Base-by-base conservation (phyloP, 2,113 vertebrate species). In the Rutilus rutilus region DNA sequence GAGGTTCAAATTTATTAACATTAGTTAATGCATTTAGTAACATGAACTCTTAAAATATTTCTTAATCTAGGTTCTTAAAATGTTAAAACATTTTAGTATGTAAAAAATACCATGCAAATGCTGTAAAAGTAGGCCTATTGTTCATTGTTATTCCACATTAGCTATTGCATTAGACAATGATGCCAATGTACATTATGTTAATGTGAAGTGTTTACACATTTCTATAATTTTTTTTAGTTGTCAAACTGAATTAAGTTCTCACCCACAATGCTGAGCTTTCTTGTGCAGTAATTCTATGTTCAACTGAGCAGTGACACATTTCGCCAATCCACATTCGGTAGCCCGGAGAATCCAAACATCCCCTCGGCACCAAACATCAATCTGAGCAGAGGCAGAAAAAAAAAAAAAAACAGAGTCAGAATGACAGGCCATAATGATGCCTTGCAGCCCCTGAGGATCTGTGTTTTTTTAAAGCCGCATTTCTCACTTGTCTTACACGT, bases 391-490 rank as follows among this genome's bases (percentile, higher is more conserved):
- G 9, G 59, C 21, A 30, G 39, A 0, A 4, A 33, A 36, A 36
- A 36, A 36, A 36, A 36, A 47, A 75, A 52, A 52, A 86, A 27
- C 62, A 75, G 39, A 27, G 9, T 45, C 21, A 60, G 45, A 82
- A 82, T 82, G 69, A 86, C 59, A 65, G 57, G 57, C 8, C 15
- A 33, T 75, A 54, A 86, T 86, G 78, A 82, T 1, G 33, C 27
- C 45, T 82, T 23, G 21, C 27, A 33, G 64, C 62, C 80, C 60
- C 73, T 47, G 47, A 76, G 80, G 80, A 54, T 57, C 54, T 59
- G 54, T 47, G 69, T 7, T 47, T 80, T 85, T 82, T 81, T 86
- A 75, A 81, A 86, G 78, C 30, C 12, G 50, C 60, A 83, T 57
- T 69, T 67, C 69, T 76, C 79, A 86, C 33, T 82, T 50, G 64